Conservation (phyloP, 2,113 vertebrate genomes). For the Chamaea fasciata region DNA sequence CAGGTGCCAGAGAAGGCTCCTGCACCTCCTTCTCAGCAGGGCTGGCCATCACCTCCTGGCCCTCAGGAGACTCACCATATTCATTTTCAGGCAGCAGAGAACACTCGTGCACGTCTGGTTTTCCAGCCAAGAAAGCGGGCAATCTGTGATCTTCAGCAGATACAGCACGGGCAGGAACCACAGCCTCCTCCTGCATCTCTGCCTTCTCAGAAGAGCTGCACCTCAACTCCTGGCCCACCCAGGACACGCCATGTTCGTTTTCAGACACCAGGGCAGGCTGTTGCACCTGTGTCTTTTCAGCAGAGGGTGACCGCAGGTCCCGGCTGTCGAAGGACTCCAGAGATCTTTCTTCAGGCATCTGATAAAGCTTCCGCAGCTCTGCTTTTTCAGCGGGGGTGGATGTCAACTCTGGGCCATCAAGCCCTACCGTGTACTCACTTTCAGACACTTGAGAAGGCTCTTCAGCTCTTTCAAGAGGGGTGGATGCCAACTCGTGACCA, state of each 20-base stretch:
- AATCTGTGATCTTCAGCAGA: background rate
- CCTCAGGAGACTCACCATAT: conserved; percentile 42
- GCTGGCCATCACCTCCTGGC: background rate
- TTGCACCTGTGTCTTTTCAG: background rate
- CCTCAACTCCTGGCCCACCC: conserved; percentile 29
- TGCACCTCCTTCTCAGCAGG: background rate
- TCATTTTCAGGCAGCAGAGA: conserved; percentile 62
- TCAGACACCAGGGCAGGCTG: conserved; percentile 47
- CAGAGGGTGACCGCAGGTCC: background rate
- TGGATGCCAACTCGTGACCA: background rate
- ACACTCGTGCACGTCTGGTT: conserved; percentile 4
- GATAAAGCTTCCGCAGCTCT: background rate
- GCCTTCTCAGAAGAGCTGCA: conserved; percentile 4
- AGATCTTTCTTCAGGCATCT: background rate
- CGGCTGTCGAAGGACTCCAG: background rate
- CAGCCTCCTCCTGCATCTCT: background rate
- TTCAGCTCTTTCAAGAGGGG: background rate
- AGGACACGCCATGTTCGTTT: conserved; percentile 51
- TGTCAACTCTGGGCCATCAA: conserved; percentile 52
- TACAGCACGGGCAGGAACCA: background rate
- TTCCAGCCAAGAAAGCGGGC: background rate
- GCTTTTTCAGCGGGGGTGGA: conserved; percentile 35
- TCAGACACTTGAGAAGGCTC: background rate
- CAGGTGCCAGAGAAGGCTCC: background rate
- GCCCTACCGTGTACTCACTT: background rate